A percentile compares a stretch with the other conserved stretches of the same genome.
phyloP scores from a whole-genome alignment of 2,888 invertebrate species.

The Tenodera sinensis region DNA sequence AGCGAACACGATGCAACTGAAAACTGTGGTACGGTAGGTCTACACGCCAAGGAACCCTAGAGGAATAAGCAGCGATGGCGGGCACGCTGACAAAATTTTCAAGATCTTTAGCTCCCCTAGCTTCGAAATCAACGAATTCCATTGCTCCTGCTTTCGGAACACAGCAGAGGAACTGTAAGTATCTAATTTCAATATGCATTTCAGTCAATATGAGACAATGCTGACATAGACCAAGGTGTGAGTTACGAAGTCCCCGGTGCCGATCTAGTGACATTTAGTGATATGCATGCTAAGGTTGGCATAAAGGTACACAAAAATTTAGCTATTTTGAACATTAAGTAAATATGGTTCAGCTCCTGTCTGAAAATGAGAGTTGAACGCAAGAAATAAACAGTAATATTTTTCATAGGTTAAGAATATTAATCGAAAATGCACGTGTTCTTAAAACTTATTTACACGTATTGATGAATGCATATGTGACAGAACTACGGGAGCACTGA shows the following conservation, averaged over 20 bases:
- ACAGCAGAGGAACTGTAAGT: conserved; percentile 40
- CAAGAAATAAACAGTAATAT: too few species aligned
- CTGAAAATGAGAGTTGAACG: too few species aligned
- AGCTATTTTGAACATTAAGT: background rate
- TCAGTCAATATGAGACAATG: background rate
- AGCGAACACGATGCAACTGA: background rate
- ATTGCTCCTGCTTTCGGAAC: conserved; percentile 25
- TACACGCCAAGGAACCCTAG: background rate
- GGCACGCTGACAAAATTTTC: conserved; percentile 45
- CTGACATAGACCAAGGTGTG: background rate
- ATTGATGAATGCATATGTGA: background rate
- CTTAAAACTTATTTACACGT: too few species aligned
- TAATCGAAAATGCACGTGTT: background rate
- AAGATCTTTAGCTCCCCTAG: conserved; percentile 39
- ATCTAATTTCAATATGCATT: background rate
- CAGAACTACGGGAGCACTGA: too few species aligned
- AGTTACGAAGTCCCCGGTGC: background rate
- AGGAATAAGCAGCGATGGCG: conserved; percentile 38
- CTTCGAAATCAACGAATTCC: conserved; percentile 35
- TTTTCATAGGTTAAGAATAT: too few species aligned
- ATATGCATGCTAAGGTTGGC: background rate
- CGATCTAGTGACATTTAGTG: background rate
- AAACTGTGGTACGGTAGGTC: background rate
- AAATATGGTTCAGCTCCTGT: background rate
- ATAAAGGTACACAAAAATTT: background rate